Conservation (phyloP, 2,797 vertebrate genomes). For the Tarsius wallacei region DNA sequence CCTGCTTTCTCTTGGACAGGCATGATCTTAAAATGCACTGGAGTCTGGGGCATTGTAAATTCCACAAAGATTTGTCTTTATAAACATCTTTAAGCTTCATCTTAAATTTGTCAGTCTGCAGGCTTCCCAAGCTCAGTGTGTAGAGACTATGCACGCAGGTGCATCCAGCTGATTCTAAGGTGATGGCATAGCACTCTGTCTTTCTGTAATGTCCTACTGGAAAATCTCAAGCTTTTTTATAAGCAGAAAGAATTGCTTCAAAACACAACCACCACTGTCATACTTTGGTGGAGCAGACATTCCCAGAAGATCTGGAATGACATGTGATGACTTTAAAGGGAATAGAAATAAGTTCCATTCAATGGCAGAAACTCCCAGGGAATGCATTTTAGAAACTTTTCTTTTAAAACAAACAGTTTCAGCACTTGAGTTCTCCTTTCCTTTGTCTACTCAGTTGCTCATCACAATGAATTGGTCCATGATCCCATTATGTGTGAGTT, state of each 20-base stretch:
- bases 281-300: slow-evolving; percentile 24
- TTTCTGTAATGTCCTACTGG: neutral
- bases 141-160: neutral
- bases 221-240: neutral
- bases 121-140: neutral
- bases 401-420: slow-evolving; percentile 71
- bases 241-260: slow-evolving; percentile 52
- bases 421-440: slow-evolving; percentile 45
- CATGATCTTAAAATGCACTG: slow-evolving; percentile 51
- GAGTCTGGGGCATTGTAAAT: slow-evolving; percentile 30
- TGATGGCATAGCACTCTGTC: neutral
- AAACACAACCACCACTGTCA: slow-evolving; percentile 48
- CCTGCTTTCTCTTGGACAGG: neutral
- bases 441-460: slow-evolving; percentile 61
- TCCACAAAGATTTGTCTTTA: slow-evolving; percentile 50
- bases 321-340: slow-evolving; percentile 67
- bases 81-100: slow-evolving; percentile 7
- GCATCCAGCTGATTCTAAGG: neutral
- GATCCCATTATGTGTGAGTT: slow-evolving; percentile 67
- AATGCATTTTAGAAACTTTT: slow-evolving; percentile 68
- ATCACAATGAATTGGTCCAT: neutral
- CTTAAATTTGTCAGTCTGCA: neutral
- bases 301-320: slow-evolving; percentile 70
- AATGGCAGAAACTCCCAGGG: slow-evolving; percentile 66
- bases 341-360: slow-evolving; percentile 73